Conservation (phyloP, 2,113 vertebrate species). For the Tichodroma muraria region DNA sequence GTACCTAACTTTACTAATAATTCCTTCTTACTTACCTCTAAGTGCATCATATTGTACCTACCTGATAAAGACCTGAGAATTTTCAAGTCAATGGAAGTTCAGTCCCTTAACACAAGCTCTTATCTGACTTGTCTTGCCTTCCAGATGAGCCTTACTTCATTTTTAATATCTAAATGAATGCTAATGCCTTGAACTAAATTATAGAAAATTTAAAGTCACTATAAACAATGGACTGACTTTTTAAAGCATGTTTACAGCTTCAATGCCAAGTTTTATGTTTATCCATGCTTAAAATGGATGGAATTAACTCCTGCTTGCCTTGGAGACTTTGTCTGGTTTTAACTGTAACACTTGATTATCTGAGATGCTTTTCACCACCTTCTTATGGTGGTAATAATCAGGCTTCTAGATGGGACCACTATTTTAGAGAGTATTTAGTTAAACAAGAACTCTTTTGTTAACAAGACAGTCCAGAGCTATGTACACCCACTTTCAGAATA, state of each 20-base stretch:
- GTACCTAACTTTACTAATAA: neutral
- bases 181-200: neutral
- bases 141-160: neutral
- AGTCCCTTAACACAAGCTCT: neutral
- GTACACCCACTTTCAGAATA: neutral
- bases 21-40: neutral
- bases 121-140: neutral
- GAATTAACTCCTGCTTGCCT: slow-evolving; percentile 33
- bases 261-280: neutral
- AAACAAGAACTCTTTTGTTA: neutral
- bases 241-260: neutral
- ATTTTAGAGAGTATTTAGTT: neutral
- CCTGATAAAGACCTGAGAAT: neutral
- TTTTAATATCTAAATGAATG: neutral
- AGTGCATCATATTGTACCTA: neutral
- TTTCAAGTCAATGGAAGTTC: neutral
- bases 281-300: neutral
- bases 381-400: neutral
- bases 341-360: slow-evolving; percentile 29
- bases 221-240: neutral
- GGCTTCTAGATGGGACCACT: neutral
- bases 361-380: slow-evolving; percentile 52
- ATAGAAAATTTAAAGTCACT: neutral
- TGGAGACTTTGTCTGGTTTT: slow-evolving; percentile 18
- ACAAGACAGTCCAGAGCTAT: neutral